Percentiles rank a stretch among this genome's conserved stretches.
phyloP scores from a whole-genome alignment of 2,888 invertebrate genomes.

The Tethea ocularis region DNA sequence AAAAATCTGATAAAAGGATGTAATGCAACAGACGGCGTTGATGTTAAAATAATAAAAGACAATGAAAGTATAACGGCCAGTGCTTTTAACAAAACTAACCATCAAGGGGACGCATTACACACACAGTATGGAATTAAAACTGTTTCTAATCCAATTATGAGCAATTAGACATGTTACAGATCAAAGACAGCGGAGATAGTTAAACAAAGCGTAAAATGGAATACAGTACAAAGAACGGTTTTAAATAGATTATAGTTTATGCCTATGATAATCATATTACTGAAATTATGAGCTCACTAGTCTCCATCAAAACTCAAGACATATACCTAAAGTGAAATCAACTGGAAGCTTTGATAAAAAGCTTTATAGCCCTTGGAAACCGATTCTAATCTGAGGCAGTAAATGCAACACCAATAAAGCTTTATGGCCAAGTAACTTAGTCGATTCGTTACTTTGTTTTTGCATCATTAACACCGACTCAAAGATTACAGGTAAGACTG shows the following conservation, averaged over 20 bases:
- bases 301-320: background rate
- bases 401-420: background rate
- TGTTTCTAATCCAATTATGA: conserved; percentile 23
- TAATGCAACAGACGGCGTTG: background rate
- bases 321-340: background rate
- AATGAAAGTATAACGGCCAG: conserved; percentile 5
- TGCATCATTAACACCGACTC: background rate
- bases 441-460: background rate
- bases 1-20: too few species aligned
- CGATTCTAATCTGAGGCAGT: background rate
- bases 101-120: background rate
- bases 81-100: background rate
- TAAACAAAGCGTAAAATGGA: conserved; percentile 9
- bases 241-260: conserved; percentile 1
- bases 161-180: conserved; percentile 20
- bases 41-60: background rate
- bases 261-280: background rate
- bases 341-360: background rate
- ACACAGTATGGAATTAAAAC: conserved; percentile 7
- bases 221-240: conserved; percentile 6
- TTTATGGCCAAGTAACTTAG: background rate
- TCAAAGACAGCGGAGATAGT: conserved; percentile 10
- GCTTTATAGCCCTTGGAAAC: background rate
- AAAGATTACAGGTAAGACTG: background rate
- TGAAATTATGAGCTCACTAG: background rate